Conservation (phyloP, 1,140 invertebrate species). For the Leptonema lineaticorne region DNA sequence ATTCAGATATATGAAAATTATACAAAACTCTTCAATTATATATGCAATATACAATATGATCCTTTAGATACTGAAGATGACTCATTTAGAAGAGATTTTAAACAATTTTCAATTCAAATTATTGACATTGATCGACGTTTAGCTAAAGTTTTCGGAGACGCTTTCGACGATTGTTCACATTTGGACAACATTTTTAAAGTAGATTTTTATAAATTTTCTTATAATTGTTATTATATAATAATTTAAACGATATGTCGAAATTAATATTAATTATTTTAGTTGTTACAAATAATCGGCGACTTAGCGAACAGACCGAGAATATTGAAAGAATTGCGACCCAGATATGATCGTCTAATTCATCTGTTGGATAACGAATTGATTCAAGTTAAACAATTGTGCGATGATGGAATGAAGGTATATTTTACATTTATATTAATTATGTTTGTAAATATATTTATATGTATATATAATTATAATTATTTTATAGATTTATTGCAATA, state of each 20-base stretch:
- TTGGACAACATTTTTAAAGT: conserved; percentile 63
- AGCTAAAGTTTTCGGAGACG: conserved; percentile 72
- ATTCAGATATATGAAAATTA: conserved; percentile 69
- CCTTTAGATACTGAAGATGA: conserved; percentile 63
- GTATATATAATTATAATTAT: neutral
- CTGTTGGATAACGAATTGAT: conserved; percentile 67
- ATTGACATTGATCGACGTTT: conserved; percentile 73
- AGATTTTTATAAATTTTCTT: conserved; percentile 17
- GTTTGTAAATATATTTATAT: neutral
- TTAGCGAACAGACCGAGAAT: conserved; percentile 73
- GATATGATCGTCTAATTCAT: conserved; percentile 45
- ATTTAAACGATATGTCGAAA: neutral
- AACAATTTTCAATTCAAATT: conserved; percentile 57
- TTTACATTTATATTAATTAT: conserved; percentile 24
- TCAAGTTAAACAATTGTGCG: conserved; percentile 60
- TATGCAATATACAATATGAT: conserved; percentile 64
- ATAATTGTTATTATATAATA: neutral
- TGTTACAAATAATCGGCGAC: conserved; percentile 53
- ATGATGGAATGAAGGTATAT: conserved; percentile 52
- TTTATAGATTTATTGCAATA: conserved; percentile 30
- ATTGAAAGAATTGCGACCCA: conserved; percentile 57
- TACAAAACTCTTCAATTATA: conserved; percentile 65
- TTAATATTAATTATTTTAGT: conserved; percentile 13
- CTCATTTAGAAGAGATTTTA: conserved; percentile 64
- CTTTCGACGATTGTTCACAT: conserved; percentile 75